Percentiles rank a stretch among this genome's conserved stretches.
Conservation (phyloP, 2,797 vertebrate genomes). For the Meriones psammophilus region DNA sequence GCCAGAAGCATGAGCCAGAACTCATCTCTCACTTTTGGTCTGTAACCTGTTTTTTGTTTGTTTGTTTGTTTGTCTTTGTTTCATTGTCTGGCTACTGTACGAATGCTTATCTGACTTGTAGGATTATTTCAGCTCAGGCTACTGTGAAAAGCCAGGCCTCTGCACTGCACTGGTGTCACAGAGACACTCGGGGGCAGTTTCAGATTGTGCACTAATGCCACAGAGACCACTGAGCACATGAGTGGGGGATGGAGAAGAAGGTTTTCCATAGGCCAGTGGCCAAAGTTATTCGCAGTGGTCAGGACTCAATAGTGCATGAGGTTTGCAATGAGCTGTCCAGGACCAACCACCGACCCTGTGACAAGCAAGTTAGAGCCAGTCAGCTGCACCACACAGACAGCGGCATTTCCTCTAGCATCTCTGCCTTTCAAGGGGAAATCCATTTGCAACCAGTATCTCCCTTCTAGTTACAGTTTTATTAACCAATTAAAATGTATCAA, state of each 20-base stretch:
- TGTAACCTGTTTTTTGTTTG: conserved; percentile 27
- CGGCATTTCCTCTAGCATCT: not conserved
- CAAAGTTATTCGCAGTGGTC: not conserved
- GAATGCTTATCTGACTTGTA: not conserved
- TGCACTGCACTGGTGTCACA: not conserved
- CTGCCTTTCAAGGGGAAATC: not conserved
- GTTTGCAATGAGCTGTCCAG: not conserved
- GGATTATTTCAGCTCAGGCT: conserved; percentile 3
- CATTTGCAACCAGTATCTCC: not conserved
- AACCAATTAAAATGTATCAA: conserved; percentile 23
- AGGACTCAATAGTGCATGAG: not conserved
- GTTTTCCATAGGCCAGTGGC: not conserved
- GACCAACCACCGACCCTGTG: not conserved
- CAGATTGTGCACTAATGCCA: not conserved
- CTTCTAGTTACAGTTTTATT: not conserved
- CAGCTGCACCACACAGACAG: not conserved
- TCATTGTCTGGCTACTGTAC: not conserved
- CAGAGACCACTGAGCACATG: not conserved
- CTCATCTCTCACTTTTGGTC: not conserved
- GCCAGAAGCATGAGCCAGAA: not conserved
- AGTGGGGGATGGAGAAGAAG: not conserved
- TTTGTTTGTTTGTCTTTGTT: not conserved
- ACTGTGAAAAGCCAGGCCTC: not conserved
- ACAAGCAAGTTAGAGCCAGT: conserved; percentile 40
- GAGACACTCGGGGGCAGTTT: not conserved